These are phyloP conservation scores for Eremophila alpestris DNA, from an alignment of 2,797 vertebrate species.

Conservation along the genomic window DNA sequence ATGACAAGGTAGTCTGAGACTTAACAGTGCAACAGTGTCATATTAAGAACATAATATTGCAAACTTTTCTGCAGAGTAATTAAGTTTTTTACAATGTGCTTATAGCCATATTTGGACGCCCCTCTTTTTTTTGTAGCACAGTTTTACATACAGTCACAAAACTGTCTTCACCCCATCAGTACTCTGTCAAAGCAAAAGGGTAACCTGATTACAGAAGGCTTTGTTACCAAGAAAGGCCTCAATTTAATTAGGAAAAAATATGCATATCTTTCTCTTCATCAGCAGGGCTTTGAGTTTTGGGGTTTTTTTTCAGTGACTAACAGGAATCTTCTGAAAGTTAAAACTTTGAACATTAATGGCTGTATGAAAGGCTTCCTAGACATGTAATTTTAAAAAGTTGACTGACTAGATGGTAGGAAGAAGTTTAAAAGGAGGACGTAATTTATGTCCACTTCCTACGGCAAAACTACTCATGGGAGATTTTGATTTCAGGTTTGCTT, in stretches of 20 bases:
- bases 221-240: neutral
- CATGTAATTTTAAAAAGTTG: neutral
- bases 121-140: neutral
- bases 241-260: neutral
- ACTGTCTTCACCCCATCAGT: neutral
- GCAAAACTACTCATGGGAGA: neutral
- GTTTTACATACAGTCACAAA: neutral
- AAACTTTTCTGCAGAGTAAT: slow-evolving; percentile 2
- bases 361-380: neutral
- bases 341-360: neutral
- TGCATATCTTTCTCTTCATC: neutral
- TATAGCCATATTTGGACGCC: neutral
- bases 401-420: neutral
- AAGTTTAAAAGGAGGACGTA: neutral
- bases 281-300: neutral
- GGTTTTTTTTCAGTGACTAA: neutral
- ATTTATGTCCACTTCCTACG: neutral
- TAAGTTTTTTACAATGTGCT: neutral
- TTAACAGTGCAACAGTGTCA: neutral
- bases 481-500: neutral
- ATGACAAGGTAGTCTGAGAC: neutral
- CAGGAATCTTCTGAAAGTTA: neutral
- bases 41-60: neutral
- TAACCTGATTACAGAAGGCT: neutral
- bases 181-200: neutral